A percentile compares a stretch with the other conserved stretches of the same genome.
These are phyloP conservation scores for Xylocopa sonorina DNA, from an alignment of 1,140 invertebrate species.

Conservation along the genomic window DNA sequence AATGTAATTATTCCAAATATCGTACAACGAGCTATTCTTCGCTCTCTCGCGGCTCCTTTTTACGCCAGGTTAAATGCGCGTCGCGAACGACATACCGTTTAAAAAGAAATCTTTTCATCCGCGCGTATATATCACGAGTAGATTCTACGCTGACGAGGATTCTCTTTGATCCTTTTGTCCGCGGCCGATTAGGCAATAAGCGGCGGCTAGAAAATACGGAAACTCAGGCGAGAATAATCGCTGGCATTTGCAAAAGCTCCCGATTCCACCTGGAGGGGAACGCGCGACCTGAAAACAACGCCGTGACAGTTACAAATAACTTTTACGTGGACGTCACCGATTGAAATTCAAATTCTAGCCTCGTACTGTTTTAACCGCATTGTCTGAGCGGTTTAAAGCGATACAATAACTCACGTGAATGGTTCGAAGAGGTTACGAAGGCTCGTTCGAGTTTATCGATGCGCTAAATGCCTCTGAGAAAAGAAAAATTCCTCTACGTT, in stretches of 20 bases:
- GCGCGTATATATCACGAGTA: neutral
- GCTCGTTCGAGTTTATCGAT: slow-evolving; percentile 2
- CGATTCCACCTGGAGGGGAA: neutral
- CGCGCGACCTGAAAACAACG: slow-evolving; percentile 6
- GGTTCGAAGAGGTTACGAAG: slow-evolving; percentile 1
- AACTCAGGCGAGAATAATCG: slow-evolving; percentile 33
- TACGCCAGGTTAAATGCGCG: neutral
- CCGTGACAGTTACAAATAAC: slow-evolving; percentile 58
- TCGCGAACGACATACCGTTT: neutral
- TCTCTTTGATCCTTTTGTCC: slow-evolving; percentile 33
- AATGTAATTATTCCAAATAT: neutral
- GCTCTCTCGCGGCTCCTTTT: neutral
- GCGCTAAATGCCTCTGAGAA: neutral
- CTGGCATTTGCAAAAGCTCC: slow-evolving; percentile 25
- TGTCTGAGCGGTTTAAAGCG: slow-evolving; percentile 13
- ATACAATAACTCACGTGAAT: slow-evolving; percentile 23
- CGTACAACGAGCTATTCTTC: neutral
- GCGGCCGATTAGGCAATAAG: neutral
- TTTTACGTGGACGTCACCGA: slow-evolving; percentile 26
- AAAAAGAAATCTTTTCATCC: neutral
- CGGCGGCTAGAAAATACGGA: slow-evolving; percentile 11
- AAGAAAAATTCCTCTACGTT: slow-evolving; percentile 3
- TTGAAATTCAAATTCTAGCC: slow-evolving; percentile 56
- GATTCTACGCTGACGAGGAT: neutral
- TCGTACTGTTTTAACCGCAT: slow-evolving; percentile 20